Base-by-base conservation (phyloP, 2,113 vertebrate species). In the Chlamydotis undulata region DNA sequence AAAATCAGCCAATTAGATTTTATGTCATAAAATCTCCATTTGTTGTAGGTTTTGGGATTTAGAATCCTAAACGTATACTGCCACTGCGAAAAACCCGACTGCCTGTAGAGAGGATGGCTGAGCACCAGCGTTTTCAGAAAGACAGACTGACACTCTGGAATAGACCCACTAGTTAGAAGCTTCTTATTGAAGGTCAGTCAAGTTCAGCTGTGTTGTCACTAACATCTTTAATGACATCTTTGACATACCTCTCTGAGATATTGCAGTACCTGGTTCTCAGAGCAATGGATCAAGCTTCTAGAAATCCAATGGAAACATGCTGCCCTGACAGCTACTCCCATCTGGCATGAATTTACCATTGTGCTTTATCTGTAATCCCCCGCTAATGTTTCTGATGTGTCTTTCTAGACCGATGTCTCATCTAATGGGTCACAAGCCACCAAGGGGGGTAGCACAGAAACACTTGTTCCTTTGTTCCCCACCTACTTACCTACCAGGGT, bases 381-480 rank as follows among this genome's bases (percentile, higher is more conserved):
- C 52, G 56, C n/a, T 74, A 11, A 41, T 9, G 45, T 41, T 79
- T 61, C 81, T 87, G 77, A 83, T 47, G 18, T 19, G 21, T 39
- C 24, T 74, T 80, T 80, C 53, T 33, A 56, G 14, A 28, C n/a
- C 47, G 28, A 17, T 76, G 61, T 78, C 57, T 89, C 70, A 56
- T 50, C 67, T 93, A 50, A 83, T 37, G 55, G 67, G 71, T 80
- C 86, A 78, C 60, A 92, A 86, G 43, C n/a, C 67, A 79, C 57
- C 70, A 37, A 39, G 26, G 19, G 4, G 18, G 11, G 35, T 57
- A 55, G 81, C 12, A 56, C 2, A 68, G 79, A 49, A 89, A 53
- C 35, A 49, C n/a, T 79, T 25, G 21, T 39, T 87, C 77, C 64
- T 91, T 91, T 91, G 61, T 45, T 92, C 45, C 57, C n/a, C 57